These are phyloP conservation scores for Dorcus parallelipipedus DNA, from an alignment of 2,888 invertebrate species.

Conservation along the genomic window DNA sequence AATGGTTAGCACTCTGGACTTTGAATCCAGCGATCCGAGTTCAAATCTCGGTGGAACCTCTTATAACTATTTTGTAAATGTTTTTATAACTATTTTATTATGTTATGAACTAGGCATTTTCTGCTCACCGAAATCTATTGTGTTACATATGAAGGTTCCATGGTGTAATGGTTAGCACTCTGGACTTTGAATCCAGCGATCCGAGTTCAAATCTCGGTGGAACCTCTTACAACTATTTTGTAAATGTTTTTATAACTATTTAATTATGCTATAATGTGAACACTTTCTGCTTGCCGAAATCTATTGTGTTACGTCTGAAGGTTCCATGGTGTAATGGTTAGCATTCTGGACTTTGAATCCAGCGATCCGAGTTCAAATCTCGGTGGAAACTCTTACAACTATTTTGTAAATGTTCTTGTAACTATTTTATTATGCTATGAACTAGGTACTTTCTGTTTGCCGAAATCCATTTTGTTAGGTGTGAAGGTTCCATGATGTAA, in stretches of 20 bases:
- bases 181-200: slow-evolving; percentile 63
- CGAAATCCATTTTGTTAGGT: too few relatives aligned
- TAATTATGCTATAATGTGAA: too few relatives aligned
- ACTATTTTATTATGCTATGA: too few relatives aligned
- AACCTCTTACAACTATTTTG: slow-evolving; percentile 41
- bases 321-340: slow-evolving; percentile 64
- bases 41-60: slow-evolving; percentile 61
- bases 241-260: too few relatives aligned
- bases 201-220: slow-evolving; percentile 62
- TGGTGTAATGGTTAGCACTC: slow-evolving; percentile 66
- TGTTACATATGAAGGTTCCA: slow-evolving; percentile 46
- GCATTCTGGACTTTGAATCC: slow-evolving; percentile 65
- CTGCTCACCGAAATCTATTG: too few relatives aligned
- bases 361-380: slow-evolving; percentile 62
- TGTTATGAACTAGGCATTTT: too few relatives aligned
- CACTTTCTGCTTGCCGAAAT: too few relatives aligned
- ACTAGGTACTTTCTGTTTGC: too few relatives aligned
- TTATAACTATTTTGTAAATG: too few relatives aligned
- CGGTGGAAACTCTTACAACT: slow-evolving; percentile 52
- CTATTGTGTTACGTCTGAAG: slow-evolving; percentile 21
- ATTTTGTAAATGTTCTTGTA: too few relatives aligned
- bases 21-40: slow-evolving; percentile 63
- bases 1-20: slow-evolving; percentile 65
- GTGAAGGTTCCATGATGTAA: slow-evolving; percentile 59
- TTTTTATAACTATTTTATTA: too few relatives aligned